Evolutionary conservation across 2,888 invertebrate species (phyloP), one percentile per base, ranked within the genome.

Genomic region (Antheraea yamamai): DNA sequence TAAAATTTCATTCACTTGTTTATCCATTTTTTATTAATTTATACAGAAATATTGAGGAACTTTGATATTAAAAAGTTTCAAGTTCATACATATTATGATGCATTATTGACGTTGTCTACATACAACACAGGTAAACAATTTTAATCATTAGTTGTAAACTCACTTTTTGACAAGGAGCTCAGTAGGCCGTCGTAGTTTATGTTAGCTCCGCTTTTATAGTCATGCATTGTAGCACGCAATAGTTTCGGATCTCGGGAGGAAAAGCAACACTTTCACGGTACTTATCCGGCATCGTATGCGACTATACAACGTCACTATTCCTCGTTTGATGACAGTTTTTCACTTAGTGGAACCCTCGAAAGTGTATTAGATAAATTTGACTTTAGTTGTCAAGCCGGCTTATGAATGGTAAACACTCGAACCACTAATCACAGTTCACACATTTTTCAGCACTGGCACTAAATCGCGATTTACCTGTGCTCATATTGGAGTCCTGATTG

Each of bases 401-500:
- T 77, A 77, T 77, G 23, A 74, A 76, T 58, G 78, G 87, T 91
- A 90, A 92, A 92, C 93, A 94, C 91, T 87, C 82, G 81, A 85
- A 84, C 84, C 92, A 94, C 92, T 91, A 85, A 84, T 88, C 92
- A 92, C 92, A 84, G 80, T 87, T 86, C 89, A 87, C 89, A 82
- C 77, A 80, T 87, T 88, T 85, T 83, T 86, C 84, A 86, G 84
- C 92, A 93, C 92, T 91, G 87, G 81, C 93, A 93, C 93, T 84
- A 89, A 89, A 87, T 89, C 91, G 89, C 90, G 86, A 94, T 95
- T 96, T 95, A 97, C 97, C 97, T 96, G 98, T 98, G 97, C 98
- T 98, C 97, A 98, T 98, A 96, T 98, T 98, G 96, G 98, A 98
- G 97, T 98, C 98, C 96, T 98, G 98, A 97, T 97, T 98, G 96